Percentiles rank a stretch among this genome's conserved stretches.
These are phyloP conservation scores for Botrylloides violaceus DNA, from an alignment of 23 tunicate species.

Conservation along the genomic window DNA sequence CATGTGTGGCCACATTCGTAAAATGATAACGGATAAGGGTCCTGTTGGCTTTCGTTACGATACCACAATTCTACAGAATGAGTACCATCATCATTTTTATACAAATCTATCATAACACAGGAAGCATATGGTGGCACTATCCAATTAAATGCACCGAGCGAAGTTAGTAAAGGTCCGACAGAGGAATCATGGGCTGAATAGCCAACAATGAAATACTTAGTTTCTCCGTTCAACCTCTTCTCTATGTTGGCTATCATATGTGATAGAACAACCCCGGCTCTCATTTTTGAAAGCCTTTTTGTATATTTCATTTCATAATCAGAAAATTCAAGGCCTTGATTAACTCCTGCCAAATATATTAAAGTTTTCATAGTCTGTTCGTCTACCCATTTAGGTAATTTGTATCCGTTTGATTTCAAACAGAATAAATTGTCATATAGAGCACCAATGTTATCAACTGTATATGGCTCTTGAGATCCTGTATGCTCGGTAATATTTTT, in stretches of 20 bases:
- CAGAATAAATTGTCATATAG: constrained; percentile 9
- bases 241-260: constrained; percentile 10
- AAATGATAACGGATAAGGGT: neutral
- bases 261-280: neutral
- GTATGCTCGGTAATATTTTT: constrained; percentile 5
- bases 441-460: neutral
- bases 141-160: constrained; percentile 10
- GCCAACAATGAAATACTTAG: constrained; percentile 7
- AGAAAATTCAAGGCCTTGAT: neutral
- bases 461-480: neutral
- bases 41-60: neutral
- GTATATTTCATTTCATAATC: constrained; percentile 19
- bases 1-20: constrained; percentile 4
- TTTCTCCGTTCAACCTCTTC: neutral
- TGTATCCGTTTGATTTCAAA: neutral
- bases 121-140: constrained; percentile 19
- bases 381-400: constrained; percentile 3
- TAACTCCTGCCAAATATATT: neutral
- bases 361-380: neutral
- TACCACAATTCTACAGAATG: constrained; percentile 11
- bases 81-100: neutral
- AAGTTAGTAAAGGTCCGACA: constrained; percentile 1
- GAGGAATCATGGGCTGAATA: constrained; percentile 11
- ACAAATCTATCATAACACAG: constrained; percentile 13
- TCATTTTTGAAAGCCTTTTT: constrained; percentile 16